Evolutionary conservation across 2,797 vertebrate genomes (phyloP), one percentile per base, ranked within the genome.

Genomic region (Pangasius djambal): DNA sequence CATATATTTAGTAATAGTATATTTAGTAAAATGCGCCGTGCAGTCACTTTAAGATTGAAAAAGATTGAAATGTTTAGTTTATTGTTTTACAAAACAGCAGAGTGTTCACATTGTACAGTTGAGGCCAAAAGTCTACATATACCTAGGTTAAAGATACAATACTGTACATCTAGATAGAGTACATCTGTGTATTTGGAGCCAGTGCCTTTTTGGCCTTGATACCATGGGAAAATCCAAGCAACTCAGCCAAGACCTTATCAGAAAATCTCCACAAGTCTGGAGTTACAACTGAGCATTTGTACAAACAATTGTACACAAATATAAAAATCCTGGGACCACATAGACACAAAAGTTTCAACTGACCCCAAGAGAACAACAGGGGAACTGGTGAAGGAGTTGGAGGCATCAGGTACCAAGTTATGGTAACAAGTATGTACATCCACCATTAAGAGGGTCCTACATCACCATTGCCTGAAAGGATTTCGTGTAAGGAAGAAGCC

Each of bases 11-110:
- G 15, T 57, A 57, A 57, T 57, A 16, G 8, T 63, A 28, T 63
- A 63, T 88, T 88, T 88, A 75, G 86, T 88, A 90, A 90, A 40
- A 74, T 85, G 65, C 57, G 83, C 10, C 4, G 13, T n/a, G 10
- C n/a, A 67, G 65, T 67, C 65, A 67, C 12, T 31, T 67, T 31
- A 67, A 61, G 28, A 15, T 6, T 15, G 12, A 67, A 13, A 31
- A 69, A 69, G 4, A 16, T 16, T 16, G 4, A 67, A 31, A 65
- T 15, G 0, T 0, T 67, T 16, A 16, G 1, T 67, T 67, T 31
- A 31, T 15, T 67, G n/a, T 67, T 67, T 67, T 31, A 67, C 12
- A 67, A n/a, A 67, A 67, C 13, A 67, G 61, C 22, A 16, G 65
- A 15, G 31, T 2, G 34, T 37, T 20, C 22, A 25, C 22, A 67